Evolutionary conservation across 1,140 invertebrate species (phyloP), one percentile per base, ranked within the genome.

Genomic region (Dolichoris vasculosae): DNA sequence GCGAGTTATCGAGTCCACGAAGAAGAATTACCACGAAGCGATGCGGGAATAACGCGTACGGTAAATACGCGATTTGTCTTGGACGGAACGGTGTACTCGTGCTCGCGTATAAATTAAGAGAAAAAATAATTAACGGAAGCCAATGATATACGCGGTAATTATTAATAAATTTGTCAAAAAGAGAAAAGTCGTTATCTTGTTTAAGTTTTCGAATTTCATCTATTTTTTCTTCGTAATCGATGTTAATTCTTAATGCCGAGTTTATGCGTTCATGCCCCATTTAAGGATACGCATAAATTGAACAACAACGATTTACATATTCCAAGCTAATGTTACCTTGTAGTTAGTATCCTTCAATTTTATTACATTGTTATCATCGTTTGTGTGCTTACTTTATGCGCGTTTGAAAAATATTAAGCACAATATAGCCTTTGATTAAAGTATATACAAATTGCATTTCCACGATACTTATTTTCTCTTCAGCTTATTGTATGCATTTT

Each of bases 311-410:
- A 71, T 81, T 81, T 71, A 81, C 63, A 51, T 80, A 67, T 71
- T 26, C 38, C 17, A 71, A 38, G 15, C 63, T 71, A 51, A 69
- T 20, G 51, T 69, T 81, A 71, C 38, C 79, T 51, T 38, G 63
- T 32, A 46, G 35, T 69, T 48, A 81, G 32, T 71, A 81, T 48
- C 46, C 64, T 81, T 46, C 63, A 51, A 81, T 71, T 81, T 81
- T 81, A 69, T 81, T 71, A 71, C 43, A 81, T 69, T 81, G 79
- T 81, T 35, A 69, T 69, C 30, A 30, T 71, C n/a, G 32, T 69
- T 51, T 35, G 63, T 51, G 8, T 81, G n/a, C 63, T 26, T 48
- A 67, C 4, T 59, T 79, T 81, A 43, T 35, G 64, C 64, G 30
- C 30, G n/a, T 51, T 71, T 32, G n/a, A 35, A 51, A 32, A 43